A percentile compares a stretch with the other conserved stretches of the same genome.
phyloP scores from a whole-genome alignment of 2,113 vertebrate species.

The Corythaixoides concolor region DNA sequence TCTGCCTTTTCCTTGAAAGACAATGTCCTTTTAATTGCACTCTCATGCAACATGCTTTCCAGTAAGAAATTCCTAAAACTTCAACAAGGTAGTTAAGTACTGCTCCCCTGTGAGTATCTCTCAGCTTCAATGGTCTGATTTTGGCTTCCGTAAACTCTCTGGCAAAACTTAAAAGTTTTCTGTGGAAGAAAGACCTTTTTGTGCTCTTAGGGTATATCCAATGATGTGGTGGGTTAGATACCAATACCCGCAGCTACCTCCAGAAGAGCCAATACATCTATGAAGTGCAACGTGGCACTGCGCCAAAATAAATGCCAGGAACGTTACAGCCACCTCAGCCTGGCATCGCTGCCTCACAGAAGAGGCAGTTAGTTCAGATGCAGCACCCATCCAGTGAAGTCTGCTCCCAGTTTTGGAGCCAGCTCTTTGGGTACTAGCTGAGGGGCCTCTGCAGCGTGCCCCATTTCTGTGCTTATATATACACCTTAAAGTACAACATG shows the following conservation, averaged over 20 bases:
- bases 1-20: conserved; percentile 33
- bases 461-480: not conserved
- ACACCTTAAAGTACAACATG: not conserved
- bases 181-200: not conserved
- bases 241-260: not conserved
- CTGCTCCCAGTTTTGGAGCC: not conserved
- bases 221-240: not conserved
- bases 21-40: not conserved
- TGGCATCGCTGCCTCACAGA: fast-evolving
- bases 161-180: not conserved
- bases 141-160: not conserved
- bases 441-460: not conserved
- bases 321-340: fast-evolving
- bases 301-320: not conserved
- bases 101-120: not conserved
- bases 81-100: not conserved
- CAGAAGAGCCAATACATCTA: not conserved
- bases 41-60: not conserved
- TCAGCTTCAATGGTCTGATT: not conserved
- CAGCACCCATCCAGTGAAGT: not conserved
- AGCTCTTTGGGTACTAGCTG: not conserved
- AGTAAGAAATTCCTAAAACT: not conserved
- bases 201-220: not conserved
- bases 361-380: not conserved
- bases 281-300: fast-evolving